Evolutionary conservation across 2,888 invertebrate species (phyloP).

Genomic region (Portevinia maculata): DNA sequence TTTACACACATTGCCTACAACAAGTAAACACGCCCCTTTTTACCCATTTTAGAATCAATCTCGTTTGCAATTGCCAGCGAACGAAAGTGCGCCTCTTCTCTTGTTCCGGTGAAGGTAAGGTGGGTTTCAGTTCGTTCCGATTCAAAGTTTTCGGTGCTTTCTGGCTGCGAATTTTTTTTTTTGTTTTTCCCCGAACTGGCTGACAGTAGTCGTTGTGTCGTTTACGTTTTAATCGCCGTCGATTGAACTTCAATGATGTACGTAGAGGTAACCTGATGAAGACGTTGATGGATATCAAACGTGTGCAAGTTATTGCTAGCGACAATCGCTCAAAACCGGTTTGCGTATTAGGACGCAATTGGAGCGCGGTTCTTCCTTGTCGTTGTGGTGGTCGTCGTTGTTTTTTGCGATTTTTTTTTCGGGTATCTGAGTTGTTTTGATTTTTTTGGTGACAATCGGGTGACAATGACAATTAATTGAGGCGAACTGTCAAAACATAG

Average conservation of each 20-base stretch:
- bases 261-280: conserved; percentile 63
- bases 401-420: conserved; percentile 3
- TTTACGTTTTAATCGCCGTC: conserved; percentile 65
- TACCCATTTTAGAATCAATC: conserved; percentile 52
- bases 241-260: conserved; percentile 67
- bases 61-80: conserved; percentile 56
- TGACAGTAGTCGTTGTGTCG: conserved; percentile 67
- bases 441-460: conserved; percentile 40
- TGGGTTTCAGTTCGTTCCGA: conserved; percentile 62
- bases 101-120: conserved; percentile 67
- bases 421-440: background rate
- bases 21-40: conserved; percentile 68
- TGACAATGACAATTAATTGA: conserved; percentile 42
- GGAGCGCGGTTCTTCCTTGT: conserved; percentile 43
- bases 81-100: conserved; percentile 67
- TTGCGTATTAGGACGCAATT: conserved; percentile 75
- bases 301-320: conserved; percentile 65
- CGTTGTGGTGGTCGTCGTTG: conserved; percentile 11
- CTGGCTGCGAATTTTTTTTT: conserved; percentile 44
- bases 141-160: conserved; percentile 67
- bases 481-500: conserved; percentile 34
- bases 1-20: conserved; percentile 53
- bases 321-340: conserved; percentile 76
- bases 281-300: conserved; percentile 72
- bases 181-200: conserved; percentile 18